These are phyloP conservation scores for Drosophila limbata DNA, from an alignment of 2,888 invertebrate species.

Conservation along the genomic window DNA sequence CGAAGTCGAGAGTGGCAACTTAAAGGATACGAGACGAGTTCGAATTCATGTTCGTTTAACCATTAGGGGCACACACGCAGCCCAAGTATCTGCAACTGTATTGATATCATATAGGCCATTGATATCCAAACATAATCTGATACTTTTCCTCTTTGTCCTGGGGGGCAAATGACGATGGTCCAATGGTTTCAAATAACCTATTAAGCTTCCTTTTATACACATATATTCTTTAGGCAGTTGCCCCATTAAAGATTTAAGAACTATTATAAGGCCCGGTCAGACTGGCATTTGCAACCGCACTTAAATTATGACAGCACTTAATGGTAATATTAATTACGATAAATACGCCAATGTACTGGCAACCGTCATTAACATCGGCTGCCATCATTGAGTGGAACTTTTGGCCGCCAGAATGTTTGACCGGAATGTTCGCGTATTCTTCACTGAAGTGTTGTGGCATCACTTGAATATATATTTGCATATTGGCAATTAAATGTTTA, in stretches of 20 bases:
- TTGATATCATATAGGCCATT: slow-evolving; percentile 36
- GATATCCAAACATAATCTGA: slow-evolving; percentile 36
- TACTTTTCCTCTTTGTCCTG: slow-evolving; percentile 47
- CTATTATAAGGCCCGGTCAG: background rate
- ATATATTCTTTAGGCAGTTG: slow-evolving; percentile 35
- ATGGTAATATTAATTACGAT: slow-evolving; percentile 73
- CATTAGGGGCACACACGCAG: slow-evolving; percentile 28
- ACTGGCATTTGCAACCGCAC: slow-evolving; percentile 22
- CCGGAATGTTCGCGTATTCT: slow-evolving; percentile 49
- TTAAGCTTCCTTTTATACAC: slow-evolving; percentile 28
- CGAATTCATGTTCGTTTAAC: slow-evolving; percentile 4
- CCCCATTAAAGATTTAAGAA: slow-evolving; percentile 23
- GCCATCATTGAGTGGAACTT: slow-evolving; percentile 44
- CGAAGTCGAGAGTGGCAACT: slow-evolving; percentile 5
- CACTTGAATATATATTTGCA: slow-evolving; percentile 58
- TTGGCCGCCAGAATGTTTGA: slow-evolving; percentile 33
- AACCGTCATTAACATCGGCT: slow-evolving; percentile 24
- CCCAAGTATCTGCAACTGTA: slow-evolving; percentile 32
- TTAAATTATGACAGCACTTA: slow-evolving; percentile 71
- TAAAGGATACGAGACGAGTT: slow-evolving; percentile 15
- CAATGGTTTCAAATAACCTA: slow-evolving; percentile 45
- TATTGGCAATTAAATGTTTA: slow-evolving; percentile 52
- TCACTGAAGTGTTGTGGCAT: slow-evolving; percentile 62
- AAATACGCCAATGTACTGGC: slow-evolving; percentile 52
- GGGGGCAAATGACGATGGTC: slow-evolving; percentile 4